Evolutionary conservation across 1,140 invertebrate species (phyloP), one percentile per base, ranked within the genome.

Genomic region (Tetragonula clypearis): DNA sequence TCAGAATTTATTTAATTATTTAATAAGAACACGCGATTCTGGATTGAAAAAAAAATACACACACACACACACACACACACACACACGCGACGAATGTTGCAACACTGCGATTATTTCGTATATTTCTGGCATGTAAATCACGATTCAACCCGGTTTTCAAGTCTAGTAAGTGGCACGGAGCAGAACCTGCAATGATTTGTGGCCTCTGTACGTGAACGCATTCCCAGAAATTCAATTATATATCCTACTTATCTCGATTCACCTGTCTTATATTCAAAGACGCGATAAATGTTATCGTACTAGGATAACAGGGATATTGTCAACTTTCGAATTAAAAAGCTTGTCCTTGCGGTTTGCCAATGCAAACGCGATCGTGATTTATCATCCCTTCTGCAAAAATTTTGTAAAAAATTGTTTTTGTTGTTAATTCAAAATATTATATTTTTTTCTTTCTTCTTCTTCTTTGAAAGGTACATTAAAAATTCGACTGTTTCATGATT

Each of bases 71-170:
- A 35, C 1, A 35, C 1, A 66, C 17, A 41, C 49, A 30, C 53
- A 35, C 3, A 35, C n/a, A 30, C 19, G 23, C 8, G 26, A 41
- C 41, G 41, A 26, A 53, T 21, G 41, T 66, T 30, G 60, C 35
- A 21, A 78, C 23, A 65, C 53, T 9, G 60, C 76, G 60, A 58
- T 66, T 78, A 26, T 66, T 78, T 49, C 60, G 2, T n/a, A 56
- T 41, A 66, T 9, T 35, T 35, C 35, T 65, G 49, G 60, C 17
- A 21, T 78, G 76, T 78, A 78, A 78, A 65, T 77, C 35, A 77
- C 21, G 58, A 62, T 62, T 41, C 58, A 49, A 77, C 9, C 35
- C 14, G n/a, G 35, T 62, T 21, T 41, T 78, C 17, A 53, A 23
- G n/a, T 53, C 41, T 21, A 21, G 60, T 26, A 65, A 66, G 60